Conservation (phyloP, 1,140 invertebrate genomes). For the Daktulosphaira vitifoliae region DNA sequence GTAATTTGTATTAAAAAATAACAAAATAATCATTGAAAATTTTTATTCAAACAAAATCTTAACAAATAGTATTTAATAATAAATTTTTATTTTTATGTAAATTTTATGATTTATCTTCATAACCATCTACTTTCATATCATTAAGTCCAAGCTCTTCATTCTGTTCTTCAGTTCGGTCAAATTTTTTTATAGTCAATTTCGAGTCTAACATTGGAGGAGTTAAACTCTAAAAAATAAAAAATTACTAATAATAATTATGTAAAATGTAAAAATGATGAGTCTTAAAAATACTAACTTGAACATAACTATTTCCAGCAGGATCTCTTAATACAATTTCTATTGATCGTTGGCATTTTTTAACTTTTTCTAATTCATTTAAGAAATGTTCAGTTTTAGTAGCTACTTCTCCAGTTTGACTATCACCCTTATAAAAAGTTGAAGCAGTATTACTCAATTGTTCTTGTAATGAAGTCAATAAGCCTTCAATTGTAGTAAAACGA, state of each 20-base stretch:
- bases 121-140: constrained; percentile 91
- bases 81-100: too few species aligned
- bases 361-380: constrained; percentile 57
- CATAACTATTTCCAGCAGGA: constrained; percentile 93
- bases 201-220: constrained; percentile 62
- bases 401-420: constrained; percentile 54
- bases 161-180: constrained; percentile 79
- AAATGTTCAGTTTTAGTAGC: constrained; percentile 55
- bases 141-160: constrained; percentile 94
- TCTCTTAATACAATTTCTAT: constrained; percentile 84
- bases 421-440: constrained; percentile 51
- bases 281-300: constrained; percentile 56
- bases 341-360: constrained; percentile 55
- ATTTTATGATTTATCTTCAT: constrained; percentile 42
- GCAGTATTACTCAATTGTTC: constrained; percentile 59
- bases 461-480: constrained; percentile 57
- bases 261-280: neutral
- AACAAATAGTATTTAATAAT: too few species aligned
- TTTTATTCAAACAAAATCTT: too few species aligned
- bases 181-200: constrained; percentile 66
- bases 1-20: too few species aligned
- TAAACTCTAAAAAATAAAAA: constrained; percentile 53
- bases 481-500: constrained; percentile 93
- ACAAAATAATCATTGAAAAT: too few species aligned
- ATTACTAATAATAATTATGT: neutral